A percentile compares a stretch with the other conserved stretches of the same genome.
Evolutionary conservation across 2,888 invertebrate genomes (phyloP).

Genomic region (Agrotis ipsilon): DNA sequence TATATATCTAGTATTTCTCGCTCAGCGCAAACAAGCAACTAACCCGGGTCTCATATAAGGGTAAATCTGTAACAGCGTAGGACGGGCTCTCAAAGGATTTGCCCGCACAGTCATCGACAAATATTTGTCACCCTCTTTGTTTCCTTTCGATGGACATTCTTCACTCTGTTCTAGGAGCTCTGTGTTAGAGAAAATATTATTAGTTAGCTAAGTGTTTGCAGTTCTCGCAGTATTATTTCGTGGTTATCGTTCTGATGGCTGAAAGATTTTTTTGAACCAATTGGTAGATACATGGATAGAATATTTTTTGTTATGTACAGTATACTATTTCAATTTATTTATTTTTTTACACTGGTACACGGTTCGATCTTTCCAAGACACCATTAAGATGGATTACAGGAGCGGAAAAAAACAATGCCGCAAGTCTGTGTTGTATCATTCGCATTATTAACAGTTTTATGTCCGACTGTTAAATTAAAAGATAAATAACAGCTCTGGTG

Average conservation of each 20-base stretch:
- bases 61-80: conserved; percentile 67
- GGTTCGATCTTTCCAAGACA: too few species aligned
- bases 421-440: too few species aligned
- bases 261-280: not conserved
- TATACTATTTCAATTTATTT: too few species aligned
- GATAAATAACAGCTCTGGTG: not conserved
- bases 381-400: too few species aligned
- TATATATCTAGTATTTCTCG: conserved; percentile 39
- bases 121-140: conserved; percentile 82
- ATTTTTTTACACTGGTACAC: too few species aligned
- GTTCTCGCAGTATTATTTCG: not conserved
- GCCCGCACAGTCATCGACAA: conserved; percentile 75
- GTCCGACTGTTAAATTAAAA: not conserved
- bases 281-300: too few species aligned
- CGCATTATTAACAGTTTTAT: not conserved
- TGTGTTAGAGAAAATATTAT: conserved; percentile 50
- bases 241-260: not conserved
- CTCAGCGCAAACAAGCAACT: conserved; percentile 40
- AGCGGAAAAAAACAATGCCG: too few species aligned
- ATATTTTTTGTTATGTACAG: too few species aligned
- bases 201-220: conserved; percentile 9
- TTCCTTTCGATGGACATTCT: conserved; percentile 67
- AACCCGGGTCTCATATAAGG: conserved; percentile 49
- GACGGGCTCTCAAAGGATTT: conserved; percentile 80
- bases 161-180: conserved; percentile 41